A percentile compares a stretch with the other conserved stretches of the same genome.
These are phyloP conservation scores for Engraulis encrasicolus DNA, from an alignment of 2,113 vertebrate genomes.

Conservation along the genomic window DNA sequence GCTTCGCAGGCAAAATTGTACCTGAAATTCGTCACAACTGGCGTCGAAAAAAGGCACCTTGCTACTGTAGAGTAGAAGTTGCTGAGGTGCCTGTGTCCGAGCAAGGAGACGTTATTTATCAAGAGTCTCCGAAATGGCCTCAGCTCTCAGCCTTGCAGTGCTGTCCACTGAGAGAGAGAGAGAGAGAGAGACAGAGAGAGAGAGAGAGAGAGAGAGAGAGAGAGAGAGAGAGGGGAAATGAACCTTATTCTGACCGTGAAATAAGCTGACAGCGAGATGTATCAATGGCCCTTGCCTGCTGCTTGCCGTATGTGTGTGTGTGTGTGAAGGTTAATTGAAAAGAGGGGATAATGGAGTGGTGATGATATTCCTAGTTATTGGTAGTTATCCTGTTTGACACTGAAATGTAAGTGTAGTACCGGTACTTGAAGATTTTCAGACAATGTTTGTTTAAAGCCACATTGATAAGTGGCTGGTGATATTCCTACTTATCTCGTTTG, in stretches of 20 bases:
- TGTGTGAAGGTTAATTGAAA: slow-evolving; percentile 28
- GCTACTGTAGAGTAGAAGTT: slow-evolving; percentile 17
- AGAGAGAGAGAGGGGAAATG: no score
- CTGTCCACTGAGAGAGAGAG: slow-evolving; percentile 40
- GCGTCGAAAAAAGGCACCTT: slow-evolving; percentile 23
- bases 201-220: no score
- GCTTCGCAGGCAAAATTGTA: slow-evolving; percentile 13
- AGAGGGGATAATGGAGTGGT: background rate
- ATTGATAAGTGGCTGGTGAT: no score
- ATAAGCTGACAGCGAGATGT: slow-evolving; percentile 39
- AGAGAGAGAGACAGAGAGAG: no score
- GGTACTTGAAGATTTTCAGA: background rate
- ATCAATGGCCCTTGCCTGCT: slow-evolving; percentile 28
- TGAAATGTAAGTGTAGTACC: no score
- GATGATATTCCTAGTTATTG: background rate
- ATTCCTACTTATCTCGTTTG: no score
- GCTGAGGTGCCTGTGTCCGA: slow-evolving; percentile 15
- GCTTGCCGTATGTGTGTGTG: slow-evolving; percentile 22
- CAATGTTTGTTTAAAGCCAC: background rate
- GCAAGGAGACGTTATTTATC: slow-evolving; percentile 33
- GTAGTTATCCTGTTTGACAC: background rate
- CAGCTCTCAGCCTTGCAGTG: background rate
- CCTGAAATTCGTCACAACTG: slow-evolving; percentile 30
- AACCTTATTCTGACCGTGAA: slow-evolving; percentile 16
- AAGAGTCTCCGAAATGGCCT: slow-evolving; percentile 13